Conservation (phyloP, 1,140 invertebrate species). For the Metopolophium dirhodum region DNA sequence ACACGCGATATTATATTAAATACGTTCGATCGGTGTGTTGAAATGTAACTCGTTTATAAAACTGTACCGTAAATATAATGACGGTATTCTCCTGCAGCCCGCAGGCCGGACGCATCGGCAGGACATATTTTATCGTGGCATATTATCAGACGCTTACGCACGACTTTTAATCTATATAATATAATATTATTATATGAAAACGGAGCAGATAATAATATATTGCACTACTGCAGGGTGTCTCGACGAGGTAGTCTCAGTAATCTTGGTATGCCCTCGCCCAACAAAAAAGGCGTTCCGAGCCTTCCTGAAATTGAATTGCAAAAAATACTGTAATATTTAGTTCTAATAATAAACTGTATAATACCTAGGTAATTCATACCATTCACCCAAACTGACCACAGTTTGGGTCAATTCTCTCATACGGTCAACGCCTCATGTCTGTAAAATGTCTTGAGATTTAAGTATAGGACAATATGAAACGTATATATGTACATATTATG, state of each 20-base stretch:
- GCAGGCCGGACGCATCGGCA: background rate
- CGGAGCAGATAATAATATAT: background rate
- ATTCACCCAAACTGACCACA: too few species aligned
- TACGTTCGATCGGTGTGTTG: background rate
- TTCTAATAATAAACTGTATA: background rate
- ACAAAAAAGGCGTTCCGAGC: too few species aligned
- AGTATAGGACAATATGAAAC: too few species aligned
- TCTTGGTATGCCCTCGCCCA: background rate
- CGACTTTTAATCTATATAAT: background rate
- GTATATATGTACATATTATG: too few species aligned
- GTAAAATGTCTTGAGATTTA: too few species aligned
- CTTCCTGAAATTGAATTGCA: background rate
- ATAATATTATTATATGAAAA: too few species aligned
- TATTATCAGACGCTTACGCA: background rate
- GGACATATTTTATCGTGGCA: background rate
- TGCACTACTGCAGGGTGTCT: background rate
- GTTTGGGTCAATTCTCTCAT: too few species aligned
- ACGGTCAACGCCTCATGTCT: too few species aligned
- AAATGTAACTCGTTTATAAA: background rate
- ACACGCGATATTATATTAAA: background rate
- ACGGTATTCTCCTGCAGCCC: background rate
- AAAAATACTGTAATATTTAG: background rate
- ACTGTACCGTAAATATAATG: background rate
- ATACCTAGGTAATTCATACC: too few species aligned
- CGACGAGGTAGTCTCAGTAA: background rate